These are phyloP conservation scores for Polyodon spathula DNA, from an alignment of 2,113 vertebrate species.

Conservation along the genomic window DNA sequence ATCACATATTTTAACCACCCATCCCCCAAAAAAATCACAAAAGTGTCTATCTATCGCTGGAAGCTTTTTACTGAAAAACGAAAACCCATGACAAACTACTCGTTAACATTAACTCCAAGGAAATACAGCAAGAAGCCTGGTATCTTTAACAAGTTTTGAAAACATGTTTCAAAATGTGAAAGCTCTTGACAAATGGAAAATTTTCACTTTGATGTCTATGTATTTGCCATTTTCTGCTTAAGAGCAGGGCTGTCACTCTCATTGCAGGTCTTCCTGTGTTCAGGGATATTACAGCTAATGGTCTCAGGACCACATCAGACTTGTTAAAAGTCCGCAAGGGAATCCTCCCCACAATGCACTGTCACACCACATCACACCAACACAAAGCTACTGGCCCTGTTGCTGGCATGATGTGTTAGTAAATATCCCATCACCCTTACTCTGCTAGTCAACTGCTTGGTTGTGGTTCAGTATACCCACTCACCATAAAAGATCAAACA, in stretches of 20 bases:
- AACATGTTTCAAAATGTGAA: too few species aligned
- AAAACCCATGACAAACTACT: too few species aligned
- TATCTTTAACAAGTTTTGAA: too few species aligned
- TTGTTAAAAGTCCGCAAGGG: neutral
- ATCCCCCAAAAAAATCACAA: too few species aligned
- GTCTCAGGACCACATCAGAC: neutral
- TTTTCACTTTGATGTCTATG: neutral
- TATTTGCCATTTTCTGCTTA: neutral
- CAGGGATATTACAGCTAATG: neutral
- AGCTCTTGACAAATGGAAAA: neutral
- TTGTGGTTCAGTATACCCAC: neutral
- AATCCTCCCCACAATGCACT: neutral
- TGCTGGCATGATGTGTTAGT: neutral
- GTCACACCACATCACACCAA: constrained; percentile 4
- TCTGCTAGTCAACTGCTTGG: neutral
- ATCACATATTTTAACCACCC: too few species aligned
- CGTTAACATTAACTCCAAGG: too few species aligned
- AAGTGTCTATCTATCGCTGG: too few species aligned
- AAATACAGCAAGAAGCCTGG: too few species aligned
- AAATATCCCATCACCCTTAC: neutral
- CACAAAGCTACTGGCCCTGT: neutral
- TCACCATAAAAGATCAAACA: neutral
- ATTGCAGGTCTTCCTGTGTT: too few species aligned
- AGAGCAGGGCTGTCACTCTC: too few species aligned
- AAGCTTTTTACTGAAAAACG: too few species aligned